These are phyloP conservation scores for Paraplagusia blochii DNA, from an alignment of 2,113 vertebrate species.

Conservation along the genomic window DNA sequence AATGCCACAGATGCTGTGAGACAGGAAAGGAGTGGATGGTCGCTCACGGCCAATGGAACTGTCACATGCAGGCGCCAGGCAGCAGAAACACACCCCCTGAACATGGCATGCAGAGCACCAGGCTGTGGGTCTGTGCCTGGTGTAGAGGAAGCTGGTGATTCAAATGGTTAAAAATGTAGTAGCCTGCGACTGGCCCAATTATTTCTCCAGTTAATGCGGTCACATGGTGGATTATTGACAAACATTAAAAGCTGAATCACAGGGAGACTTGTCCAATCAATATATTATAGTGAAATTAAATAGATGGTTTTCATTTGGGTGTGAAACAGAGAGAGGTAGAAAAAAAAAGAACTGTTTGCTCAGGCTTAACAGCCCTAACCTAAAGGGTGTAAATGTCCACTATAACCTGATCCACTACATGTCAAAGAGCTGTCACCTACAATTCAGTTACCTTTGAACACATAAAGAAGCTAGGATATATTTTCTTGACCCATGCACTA, in stretches of 20 bases:
- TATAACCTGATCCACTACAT: slow-evolving; percentile 3
- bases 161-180: slow-evolving; percentile 62
- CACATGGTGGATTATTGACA: slow-evolving; percentile 50
- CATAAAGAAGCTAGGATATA: slow-evolving; percentile 16
- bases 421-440: slow-evolving; percentile 8
- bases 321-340: slow-evolving; percentile 35
- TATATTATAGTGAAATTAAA: slow-evolving; percentile 45
- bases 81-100: slow-evolving; percentile 62
- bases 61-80: slow-evolving; percentile 72
- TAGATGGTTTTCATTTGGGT: slow-evolving; percentile 51
- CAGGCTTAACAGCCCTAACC: slow-evolving; percentile 12
- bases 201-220: slow-evolving; percentile 57
- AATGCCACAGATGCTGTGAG: slow-evolving; percentile 65
- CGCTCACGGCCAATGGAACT: slow-evolving; percentile 56
- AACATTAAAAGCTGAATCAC: slow-evolving; percentile 55
- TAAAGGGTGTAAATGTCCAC: not conserved
- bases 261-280: slow-evolving; percentile 54
- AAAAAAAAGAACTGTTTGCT: slow-evolving; percentile 12
- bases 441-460: slow-evolving; percentile 22
- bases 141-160: slow-evolving; percentile 52
- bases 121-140: slow-evolving; percentile 53
- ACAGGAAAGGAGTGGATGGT: slow-evolving; percentile 52
- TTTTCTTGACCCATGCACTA: too few species aligned
- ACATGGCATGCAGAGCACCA: slow-evolving; percentile 53
- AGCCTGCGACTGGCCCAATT: slow-evolving; percentile 62